These are phyloP conservation scores for Epirrita christyi DNA, from an alignment of 2,888 invertebrate genomes.

Conservation along the genomic window DNA sequence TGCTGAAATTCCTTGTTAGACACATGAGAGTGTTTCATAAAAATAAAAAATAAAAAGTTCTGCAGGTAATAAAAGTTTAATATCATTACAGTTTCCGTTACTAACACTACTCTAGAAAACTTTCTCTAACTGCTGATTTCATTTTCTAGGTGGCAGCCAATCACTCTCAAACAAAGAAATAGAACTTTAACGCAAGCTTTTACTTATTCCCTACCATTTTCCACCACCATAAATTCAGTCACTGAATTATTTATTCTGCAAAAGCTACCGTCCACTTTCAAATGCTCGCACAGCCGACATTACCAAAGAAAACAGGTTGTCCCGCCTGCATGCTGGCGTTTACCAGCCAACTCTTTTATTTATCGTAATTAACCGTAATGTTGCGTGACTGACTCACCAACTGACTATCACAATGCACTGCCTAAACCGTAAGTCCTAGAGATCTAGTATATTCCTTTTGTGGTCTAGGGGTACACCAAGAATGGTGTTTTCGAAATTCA, in stretches of 20 bases:
- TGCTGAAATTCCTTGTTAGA: not conserved
- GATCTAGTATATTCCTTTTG: too few relatives aligned
- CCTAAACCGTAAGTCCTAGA: too few relatives aligned
- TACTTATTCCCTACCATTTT: slow-evolving; percentile 31
- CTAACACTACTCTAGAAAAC: too few relatives aligned
- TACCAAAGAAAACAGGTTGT: slow-evolving; percentile 9
- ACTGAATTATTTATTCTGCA: slow-evolving; percentile 42
- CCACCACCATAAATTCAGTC: slow-evolving; percentile 34
- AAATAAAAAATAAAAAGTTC: not conserved
- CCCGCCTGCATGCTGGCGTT: too few relatives aligned
- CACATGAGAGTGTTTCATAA: not conserved
- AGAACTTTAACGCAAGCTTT: slow-evolving; percentile 27
- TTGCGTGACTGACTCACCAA: not conserved
- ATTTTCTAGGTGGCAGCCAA: not conserved
- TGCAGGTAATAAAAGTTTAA: too few relatives aligned
- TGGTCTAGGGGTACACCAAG: too few relatives aligned
- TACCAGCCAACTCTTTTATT: too few relatives aligned
- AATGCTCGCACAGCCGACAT: slow-evolving; percentile 30
- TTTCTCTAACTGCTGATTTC: too few relatives aligned
- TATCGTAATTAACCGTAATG: too few relatives aligned
- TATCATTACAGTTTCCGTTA: too few relatives aligned
- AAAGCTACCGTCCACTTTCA: slow-evolving; percentile 39
- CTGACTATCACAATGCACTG: too few relatives aligned
- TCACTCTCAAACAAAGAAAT: slow-evolving; percentile 28
- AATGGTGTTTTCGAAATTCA: too few relatives aligned